A percentile compares a stretch with the other conserved stretches of the same genome.
Conservation (phyloP, 1,140 invertebrate species). For the Papilio polytes region DNA sequence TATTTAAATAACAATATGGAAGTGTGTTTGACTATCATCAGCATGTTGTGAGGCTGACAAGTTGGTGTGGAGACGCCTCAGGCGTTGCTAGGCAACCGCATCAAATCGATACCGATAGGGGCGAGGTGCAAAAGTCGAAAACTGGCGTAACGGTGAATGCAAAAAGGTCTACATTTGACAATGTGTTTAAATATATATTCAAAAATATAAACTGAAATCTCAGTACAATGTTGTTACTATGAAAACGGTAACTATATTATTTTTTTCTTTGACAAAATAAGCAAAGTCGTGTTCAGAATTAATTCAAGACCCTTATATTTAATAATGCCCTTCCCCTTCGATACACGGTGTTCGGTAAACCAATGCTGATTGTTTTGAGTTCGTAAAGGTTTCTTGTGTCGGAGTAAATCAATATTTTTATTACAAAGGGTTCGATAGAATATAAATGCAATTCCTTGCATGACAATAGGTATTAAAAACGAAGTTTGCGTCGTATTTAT, state of each 20-base stretch:
- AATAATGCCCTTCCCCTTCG: background rate
- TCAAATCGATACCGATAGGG: slow-evolving; percentile 46
- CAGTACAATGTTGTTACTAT: background rate
- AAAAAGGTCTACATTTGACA: background rate
- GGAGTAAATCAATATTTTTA: slow-evolving; percentile 1
- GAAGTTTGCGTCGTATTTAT: background rate
- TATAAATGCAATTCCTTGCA: background rate
- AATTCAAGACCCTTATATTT: slow-evolving; percentile 7
- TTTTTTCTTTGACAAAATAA: background rate
- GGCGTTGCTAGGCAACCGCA: slow-evolving; percentile 50
- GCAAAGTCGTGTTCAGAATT: background rate
- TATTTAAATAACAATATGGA: too few species aligned
- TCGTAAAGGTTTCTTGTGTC: background rate
- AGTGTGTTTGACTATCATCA: background rate
- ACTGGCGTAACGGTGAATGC: background rate
- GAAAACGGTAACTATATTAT: background rate
- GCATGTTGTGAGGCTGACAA: background rate
- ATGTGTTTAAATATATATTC: background rate
- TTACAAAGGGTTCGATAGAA: background rate
- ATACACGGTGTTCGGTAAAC: background rate
- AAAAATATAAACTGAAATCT: background rate
- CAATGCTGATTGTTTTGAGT: background rate
- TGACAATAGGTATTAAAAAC: background rate
- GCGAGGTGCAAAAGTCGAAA: slow-evolving; percentile 22
- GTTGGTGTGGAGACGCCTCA: slow-evolving; percentile 43